A percentile compares a stretch with the other conserved stretches of the same genome.
Evolutionary conservation across 2,888 invertebrate species (phyloP).

Genomic region (Ochropleura plecta): DNA sequence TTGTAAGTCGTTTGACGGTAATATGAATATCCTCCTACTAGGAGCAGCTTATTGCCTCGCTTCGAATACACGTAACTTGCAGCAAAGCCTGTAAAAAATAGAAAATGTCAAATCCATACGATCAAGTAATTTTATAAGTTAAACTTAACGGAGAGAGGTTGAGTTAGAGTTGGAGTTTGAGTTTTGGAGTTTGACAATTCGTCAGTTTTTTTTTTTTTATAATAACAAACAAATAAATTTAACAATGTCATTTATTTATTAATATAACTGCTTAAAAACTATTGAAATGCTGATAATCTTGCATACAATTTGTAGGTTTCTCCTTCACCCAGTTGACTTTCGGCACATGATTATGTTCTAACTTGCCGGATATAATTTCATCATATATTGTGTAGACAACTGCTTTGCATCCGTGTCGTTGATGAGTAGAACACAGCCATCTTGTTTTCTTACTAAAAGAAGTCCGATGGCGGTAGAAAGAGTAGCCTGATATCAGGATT

Average conservation of each 20-base stretch:
- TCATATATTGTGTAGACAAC: constrained; percentile 31
- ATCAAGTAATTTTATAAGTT: not conserved
- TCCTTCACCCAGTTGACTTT: constrained; percentile 32
- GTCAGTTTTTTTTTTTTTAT: not conserved
- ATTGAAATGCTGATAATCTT: not conserved
- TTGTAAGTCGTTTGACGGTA: constrained; percentile 25
- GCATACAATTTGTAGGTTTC: constrained; percentile 2
- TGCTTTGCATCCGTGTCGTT: constrained; percentile 37
- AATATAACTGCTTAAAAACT: not conserved
- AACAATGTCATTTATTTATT: not conserved
- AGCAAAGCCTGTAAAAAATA: constrained; percentile 16
- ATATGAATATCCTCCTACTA: constrained; percentile 37
- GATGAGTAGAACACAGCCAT: constrained; percentile 42
- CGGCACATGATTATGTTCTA: constrained; percentile 35
- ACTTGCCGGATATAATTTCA: constrained; percentile 14
- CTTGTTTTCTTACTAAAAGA: not conserved
- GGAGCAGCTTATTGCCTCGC: constrained; percentile 30
- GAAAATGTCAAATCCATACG: constrained; percentile 1
- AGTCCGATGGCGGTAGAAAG: constrained; percentile 38
- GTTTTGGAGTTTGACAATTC: not conserved
- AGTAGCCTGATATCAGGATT: constrained; percentile 29
- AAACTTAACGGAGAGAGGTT: not conserved
- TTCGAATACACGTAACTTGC: constrained; percentile 38
- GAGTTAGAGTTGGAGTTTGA: too few species aligned
- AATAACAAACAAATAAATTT: not conserved